phyloP scores from a whole-genome alignment of 2,888 invertebrate species.

The Bugulina stolonifera region DNA sequence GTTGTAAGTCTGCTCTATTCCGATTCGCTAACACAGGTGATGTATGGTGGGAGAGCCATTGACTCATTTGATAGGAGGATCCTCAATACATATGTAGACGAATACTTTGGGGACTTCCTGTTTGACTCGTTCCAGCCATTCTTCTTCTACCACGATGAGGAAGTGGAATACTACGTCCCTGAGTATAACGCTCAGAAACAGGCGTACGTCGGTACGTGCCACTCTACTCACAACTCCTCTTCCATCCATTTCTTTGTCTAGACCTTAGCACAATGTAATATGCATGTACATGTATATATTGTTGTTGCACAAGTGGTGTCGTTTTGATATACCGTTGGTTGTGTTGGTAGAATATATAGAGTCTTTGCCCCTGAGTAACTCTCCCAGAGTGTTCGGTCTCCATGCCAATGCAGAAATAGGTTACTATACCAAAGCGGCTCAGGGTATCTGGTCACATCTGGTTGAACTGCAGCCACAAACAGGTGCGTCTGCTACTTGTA shows the following conservation, averaged over 20 bases:
- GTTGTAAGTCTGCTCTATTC: too few relatives aligned
- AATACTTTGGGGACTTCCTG: constrained; percentile 32
- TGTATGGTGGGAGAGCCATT: constrained; percentile 31
- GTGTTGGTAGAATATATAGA: constrained; percentile 28
- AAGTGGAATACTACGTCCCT: constrained; percentile 28
- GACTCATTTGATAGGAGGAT: constrained; percentile 30
- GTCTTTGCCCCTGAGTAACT: constrained; percentile 28
- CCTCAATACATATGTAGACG: constrained; percentile 31
- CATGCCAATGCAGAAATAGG: constrained; percentile 30
- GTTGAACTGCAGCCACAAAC: constrained; percentile 29
- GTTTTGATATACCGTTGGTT: too few relatives aligned
- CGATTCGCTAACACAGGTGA: constrained; percentile 29
- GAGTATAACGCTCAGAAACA: constrained; percentile 27
- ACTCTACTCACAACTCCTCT: too few relatives aligned
- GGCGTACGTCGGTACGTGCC: constrained; percentile 28
- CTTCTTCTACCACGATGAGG: constrained; percentile 29
- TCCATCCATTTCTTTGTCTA: too few relatives aligned
- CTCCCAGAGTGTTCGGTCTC: constrained; percentile 29
- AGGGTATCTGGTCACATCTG: constrained; percentile 29
- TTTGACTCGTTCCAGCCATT: constrained; percentile 30
- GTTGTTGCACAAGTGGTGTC: too few relatives aligned
- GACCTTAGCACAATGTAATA: too few relatives aligned
- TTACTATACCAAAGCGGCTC: constrained; percentile 29
- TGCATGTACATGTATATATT: too few relatives aligned
- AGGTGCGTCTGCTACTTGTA: too few relatives aligned